phyloP scores from a whole-genome alignment of 2,113 vertebrate genomes.

The Clarias gariepinus region DNA sequence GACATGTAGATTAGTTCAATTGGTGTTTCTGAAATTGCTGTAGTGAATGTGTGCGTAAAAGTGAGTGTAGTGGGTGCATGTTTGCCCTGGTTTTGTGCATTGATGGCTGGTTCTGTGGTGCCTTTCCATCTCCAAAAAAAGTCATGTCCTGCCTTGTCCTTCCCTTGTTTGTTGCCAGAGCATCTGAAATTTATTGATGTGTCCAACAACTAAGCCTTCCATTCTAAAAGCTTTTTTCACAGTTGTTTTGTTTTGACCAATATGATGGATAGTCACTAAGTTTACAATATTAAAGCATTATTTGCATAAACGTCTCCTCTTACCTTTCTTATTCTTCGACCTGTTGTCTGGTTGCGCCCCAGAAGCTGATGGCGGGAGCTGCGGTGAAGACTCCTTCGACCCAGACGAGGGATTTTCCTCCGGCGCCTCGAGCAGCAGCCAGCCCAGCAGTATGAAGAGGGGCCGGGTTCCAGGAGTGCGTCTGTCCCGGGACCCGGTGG shows the following conservation, averaged over 20 bases:
- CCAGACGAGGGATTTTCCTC: constrained; percentile 98
- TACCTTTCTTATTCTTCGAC: not conserved
- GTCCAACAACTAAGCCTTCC: not conserved
- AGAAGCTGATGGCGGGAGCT: constrained; percentile 88
- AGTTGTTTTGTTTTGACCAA: not conserved
- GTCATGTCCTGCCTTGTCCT: no score
- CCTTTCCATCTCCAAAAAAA: no score
- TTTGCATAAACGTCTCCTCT: not conserved
- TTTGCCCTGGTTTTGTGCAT: no score
- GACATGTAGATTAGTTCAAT: no score
- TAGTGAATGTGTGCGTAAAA: no score
- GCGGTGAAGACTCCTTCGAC: constrained; percentile 90
- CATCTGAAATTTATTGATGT: not conserved
- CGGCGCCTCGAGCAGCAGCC: constrained; percentile 94
- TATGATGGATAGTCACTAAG: not conserved
- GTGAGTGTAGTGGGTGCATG: no score
- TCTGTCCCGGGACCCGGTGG: constrained; percentile 73
- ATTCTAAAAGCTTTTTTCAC: not conserved
- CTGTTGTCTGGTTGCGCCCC: constrained; percentile 43
- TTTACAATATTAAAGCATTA: not conserved
- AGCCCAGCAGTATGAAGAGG: constrained; percentile 87
- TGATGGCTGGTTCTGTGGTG: no score
- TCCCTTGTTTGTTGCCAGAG: not conserved
- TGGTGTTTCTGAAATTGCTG: no score
- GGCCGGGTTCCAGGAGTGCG: constrained; percentile 72